phyloP scores from a whole-genome alignment of 2,113 vertebrate genomes.

The Lota lota region DNA sequence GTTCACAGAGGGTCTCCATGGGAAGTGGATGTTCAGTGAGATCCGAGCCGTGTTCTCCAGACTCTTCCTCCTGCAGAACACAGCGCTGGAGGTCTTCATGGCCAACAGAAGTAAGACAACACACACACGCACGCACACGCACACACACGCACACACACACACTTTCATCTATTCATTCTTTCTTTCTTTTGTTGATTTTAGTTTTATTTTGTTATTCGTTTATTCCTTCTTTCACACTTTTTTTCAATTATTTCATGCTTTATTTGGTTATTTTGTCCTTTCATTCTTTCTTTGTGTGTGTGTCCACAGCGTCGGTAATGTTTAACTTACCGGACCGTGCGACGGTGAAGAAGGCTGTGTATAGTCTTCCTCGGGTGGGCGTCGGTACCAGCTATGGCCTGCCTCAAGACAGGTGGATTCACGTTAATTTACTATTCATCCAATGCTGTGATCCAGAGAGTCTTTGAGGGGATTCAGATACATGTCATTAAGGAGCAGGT shows the following conservation, averaged over 20 bases:
- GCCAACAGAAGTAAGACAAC: constrained; percentile 92
- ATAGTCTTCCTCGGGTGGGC: constrained; percentile 94
- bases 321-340: constrained; percentile 98
- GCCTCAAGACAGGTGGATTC: constrained; percentile 90
- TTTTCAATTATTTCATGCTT: background rate
- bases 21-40: constrained; percentile 99
- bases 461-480: too few species aligned
- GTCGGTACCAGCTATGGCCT: constrained; percentile 98
- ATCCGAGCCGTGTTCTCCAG: constrained; percentile 96
- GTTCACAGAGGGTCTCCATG: constrained; percentile 94
- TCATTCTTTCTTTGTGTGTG: background rate
- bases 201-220: background rate
- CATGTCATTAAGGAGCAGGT: too few species aligned
- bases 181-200: too few species aligned
- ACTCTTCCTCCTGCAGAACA: constrained; percentile 92
- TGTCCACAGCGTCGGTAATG: constrained; percentile 88
- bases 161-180: too few species aligned
- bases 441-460: too few species aligned
- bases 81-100: constrained; percentile 96
- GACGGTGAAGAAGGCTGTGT: constrained; percentile 94
- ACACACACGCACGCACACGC: constrained; percentile 11
- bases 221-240: too few species aligned
- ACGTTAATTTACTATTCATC: too few species aligned
- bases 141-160: background rate
- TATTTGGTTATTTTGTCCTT: background rate